phyloP scores from a whole-genome alignment of 2,113 vertebrate genomes.

The Amphiprion ocellaris region DNA sequence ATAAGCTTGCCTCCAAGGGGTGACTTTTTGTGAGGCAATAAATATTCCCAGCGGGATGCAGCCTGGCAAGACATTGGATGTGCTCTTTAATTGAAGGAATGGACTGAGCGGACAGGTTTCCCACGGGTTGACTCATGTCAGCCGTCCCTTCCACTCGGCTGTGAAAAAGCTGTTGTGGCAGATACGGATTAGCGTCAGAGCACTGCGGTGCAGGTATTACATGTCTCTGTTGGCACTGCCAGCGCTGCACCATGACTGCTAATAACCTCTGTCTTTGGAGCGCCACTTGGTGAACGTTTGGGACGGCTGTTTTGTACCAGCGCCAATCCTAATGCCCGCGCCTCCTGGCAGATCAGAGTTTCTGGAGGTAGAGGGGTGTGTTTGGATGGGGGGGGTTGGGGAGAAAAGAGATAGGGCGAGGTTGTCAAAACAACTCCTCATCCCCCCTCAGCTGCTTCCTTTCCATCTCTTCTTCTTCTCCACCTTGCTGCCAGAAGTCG shows the following conservation, averaged over 20 bases:
- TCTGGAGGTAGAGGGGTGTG: constrained; percentile 26
- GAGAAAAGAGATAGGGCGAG: constrained; percentile 27
- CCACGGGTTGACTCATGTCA: constrained; percentile 59
- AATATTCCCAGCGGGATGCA: constrained; percentile 52
- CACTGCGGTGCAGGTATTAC: constrained; percentile 57
- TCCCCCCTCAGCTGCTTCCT: constrained; percentile 56
- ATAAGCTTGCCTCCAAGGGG: constrained; percentile 32
- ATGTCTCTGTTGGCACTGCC: constrained; percentile 48
- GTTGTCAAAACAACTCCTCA: constrained; percentile 74
- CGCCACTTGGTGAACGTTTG: not conserved
- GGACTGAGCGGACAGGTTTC: constrained; percentile 53
- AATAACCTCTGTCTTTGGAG: constrained; percentile 48
- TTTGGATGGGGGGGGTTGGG: constrained; percentile 20
- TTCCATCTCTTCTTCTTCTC: constrained; percentile 63
- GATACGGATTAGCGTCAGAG: constrained; percentile 70
- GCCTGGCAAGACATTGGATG: constrained; percentile 24
- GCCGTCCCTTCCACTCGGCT: constrained; percentile 55
- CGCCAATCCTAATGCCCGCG: constrained; percentile 53
- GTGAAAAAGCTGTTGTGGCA: constrained; percentile 55
- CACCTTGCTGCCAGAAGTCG: constrained; percentile 66
- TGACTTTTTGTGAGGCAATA: constrained; percentile 42
- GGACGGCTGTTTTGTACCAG: constrained; percentile 56
- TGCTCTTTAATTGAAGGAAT: constrained; percentile 63
- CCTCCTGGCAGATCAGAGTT: constrained; percentile 65
- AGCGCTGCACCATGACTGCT: constrained; percentile 50